Conservation (phyloP, 2,888 invertebrate genomes). For the Apodemia mormo region DNA sequence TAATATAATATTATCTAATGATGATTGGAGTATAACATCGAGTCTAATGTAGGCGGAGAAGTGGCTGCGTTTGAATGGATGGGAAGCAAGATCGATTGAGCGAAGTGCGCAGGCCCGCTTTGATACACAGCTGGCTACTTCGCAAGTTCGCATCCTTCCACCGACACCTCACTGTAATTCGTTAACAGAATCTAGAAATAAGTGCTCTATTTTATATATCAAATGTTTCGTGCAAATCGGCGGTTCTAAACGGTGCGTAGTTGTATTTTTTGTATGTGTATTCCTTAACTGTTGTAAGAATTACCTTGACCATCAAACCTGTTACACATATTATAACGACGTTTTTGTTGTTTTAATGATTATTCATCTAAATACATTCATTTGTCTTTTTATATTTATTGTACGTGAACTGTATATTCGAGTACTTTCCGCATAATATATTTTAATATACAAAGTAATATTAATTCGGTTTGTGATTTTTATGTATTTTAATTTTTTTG, state of each 20-base stretch:
- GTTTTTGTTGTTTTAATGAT: slow-evolving; percentile 43
- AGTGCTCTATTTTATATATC: slow-evolving; percentile 56
- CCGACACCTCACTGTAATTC: slow-evolving; percentile 49
- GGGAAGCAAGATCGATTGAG: slow-evolving; percentile 66
- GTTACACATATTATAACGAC: slow-evolving; percentile 56
- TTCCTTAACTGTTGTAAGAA: neutral
- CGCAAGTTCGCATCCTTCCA: slow-evolving; percentile 46
- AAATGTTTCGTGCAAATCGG: slow-evolving; percentile 61
- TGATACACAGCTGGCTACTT: slow-evolving; percentile 64
- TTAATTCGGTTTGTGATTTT: too few species aligned
- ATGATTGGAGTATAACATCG: slow-evolving; percentile 70
- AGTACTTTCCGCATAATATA: too few species aligned
- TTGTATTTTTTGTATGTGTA: neutral
- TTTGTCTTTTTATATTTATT: neutral
- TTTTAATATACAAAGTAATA: too few species aligned
- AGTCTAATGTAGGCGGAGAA: slow-evolving; percentile 69
- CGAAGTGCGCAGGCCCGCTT: slow-evolving; percentile 69
- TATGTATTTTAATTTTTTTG: too few species aligned
- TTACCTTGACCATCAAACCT: slow-evolving; percentile 45
- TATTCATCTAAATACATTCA: slow-evolving; percentile 53
- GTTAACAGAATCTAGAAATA: slow-evolving; percentile 57
- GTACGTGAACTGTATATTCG: neutral
- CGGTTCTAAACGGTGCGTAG: slow-evolving; percentile 70
- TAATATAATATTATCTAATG: slow-evolving; percentile 74
- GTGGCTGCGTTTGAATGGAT: slow-evolving; percentile 68